Percentiles rank a stretch among this genome's conserved stretches.
These are phyloP conservation scores for Caenorhabditis remanei DNA, from an alignment of 1,140 invertebrate species.

Conservation along the genomic window DNA sequence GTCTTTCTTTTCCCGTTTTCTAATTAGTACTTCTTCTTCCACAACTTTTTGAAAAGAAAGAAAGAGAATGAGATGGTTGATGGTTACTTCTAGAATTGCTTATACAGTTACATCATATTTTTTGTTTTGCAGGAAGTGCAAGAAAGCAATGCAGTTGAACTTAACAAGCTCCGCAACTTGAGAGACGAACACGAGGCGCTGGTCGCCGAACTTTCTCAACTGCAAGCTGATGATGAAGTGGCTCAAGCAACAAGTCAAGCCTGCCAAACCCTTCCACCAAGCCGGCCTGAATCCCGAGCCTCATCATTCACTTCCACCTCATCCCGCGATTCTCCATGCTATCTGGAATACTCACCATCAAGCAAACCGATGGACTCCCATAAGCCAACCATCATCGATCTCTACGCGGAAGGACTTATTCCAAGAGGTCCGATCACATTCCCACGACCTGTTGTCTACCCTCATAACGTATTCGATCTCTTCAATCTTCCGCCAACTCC, in stretches of 20 bases:
- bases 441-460: constrained; percentile 6
- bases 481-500: constrained; percentile 15
- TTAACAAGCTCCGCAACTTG: constrained; percentile 12
- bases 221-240: constrained; percentile 44
- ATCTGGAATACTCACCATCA: constrained; percentile 40
- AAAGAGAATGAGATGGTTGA: neutral
- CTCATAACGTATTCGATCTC: constrained; percentile 45
- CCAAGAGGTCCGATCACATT: constrained; percentile 43
- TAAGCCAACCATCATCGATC: constrained; percentile 34
- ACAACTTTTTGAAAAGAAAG: constrained; percentile 8
- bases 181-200: constrained; percentile 8
- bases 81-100: neutral
- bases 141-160: neutral
- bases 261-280: constrained; percentile 3
- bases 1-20: constrained; percentile 7
- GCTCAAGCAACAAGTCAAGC: constrained; percentile 2
- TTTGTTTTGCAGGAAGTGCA: constrained; percentile 42
- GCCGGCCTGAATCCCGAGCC: constrained; percentile 37
- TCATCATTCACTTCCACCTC: constrained; percentile 24
- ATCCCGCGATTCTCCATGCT: constrained; percentile 25
- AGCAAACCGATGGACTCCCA: constrained; percentile 43
- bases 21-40: constrained; percentile 1
- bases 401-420: constrained; percentile 38
- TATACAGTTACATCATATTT: neutral
- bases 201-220: constrained; percentile 28